Conservation (phyloP, 2,113 vertebrate genomes). For the Erinaceus europaeus region DNA sequence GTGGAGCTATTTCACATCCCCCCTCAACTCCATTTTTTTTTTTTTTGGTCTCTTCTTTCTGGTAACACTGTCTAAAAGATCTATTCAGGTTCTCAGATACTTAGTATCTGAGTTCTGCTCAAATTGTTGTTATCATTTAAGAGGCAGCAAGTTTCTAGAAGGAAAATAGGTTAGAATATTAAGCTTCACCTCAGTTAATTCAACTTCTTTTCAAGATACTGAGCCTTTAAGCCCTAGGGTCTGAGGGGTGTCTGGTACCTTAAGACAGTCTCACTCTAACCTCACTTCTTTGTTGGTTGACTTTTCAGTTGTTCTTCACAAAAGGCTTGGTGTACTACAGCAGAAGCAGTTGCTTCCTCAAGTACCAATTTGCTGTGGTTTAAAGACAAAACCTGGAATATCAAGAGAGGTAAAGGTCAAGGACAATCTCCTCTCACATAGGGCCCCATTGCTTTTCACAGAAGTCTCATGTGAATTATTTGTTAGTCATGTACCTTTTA, state of each 20-base stretch:
- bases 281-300: not conserved
- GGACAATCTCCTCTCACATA: not conserved
- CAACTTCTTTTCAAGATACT: not conserved
- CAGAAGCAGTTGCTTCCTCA: not conserved
- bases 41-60: not conserved
- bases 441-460: not conserved
- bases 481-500: not conserved
- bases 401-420: not conserved
- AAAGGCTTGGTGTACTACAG: not conserved
- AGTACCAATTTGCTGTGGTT: not conserved
- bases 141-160: not conserved
- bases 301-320: not conserved
- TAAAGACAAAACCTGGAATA: slow-evolving; percentile 23
- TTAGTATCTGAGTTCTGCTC: not conserved
- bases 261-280: not conserved
- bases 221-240: not conserved
- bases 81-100: not conserved
- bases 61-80: not conserved
- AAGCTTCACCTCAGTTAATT: not conserved
- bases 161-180: not conserved
- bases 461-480: not conserved
- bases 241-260: not conserved
- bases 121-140: not conserved
- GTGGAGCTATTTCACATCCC: no score
- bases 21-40: not conserved